Percentiles rank a stretch among this genome's conserved stretches.
These are phyloP conservation scores for Hedya salicella DNA, from an alignment of 2,888 invertebrate species.

Conservation along the genomic window DNA sequence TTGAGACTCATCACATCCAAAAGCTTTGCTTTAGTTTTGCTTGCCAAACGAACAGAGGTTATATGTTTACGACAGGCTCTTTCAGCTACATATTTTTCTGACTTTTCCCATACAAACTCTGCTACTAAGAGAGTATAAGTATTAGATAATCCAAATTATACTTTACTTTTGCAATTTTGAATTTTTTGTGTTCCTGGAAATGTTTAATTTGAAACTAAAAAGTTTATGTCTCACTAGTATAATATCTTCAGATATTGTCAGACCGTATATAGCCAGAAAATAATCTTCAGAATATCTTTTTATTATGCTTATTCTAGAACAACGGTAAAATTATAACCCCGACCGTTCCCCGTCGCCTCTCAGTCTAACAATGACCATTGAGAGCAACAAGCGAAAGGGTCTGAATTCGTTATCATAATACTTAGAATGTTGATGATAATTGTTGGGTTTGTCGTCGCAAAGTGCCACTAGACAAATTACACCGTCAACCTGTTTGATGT, in stretches of 20 bases:
- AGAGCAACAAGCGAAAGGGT: constrained; percentile 21
- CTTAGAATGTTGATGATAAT: constrained; percentile 29
- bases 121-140: too few relatives aligned
- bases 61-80: constrained; percentile 20
- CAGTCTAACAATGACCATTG: constrained; percentile 12
- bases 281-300: neutral
- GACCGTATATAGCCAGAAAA: too few relatives aligned
- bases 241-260: too few relatives aligned
- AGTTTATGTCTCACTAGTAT: too few relatives aligned
- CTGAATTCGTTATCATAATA: constrained; percentile 26
- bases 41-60: constrained; percentile 19
- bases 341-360: neutral
- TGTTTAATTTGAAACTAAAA: too few relatives aligned
- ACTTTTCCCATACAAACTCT: neutral
- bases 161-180: too few relatives aligned
- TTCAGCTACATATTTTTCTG: neutral
- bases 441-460: constrained; percentile 24
- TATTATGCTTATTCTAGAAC: neutral
- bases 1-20: constrained; percentile 39
- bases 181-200: too few relatives aligned
- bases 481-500: constrained; percentile 37
- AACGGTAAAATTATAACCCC: neutral
- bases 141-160: too few relatives aligned
- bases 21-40: constrained; percentile 43
- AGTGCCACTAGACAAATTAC: constrained; percentile 36